These are phyloP conservation scores for Erebia palarica DNA, from an alignment of 2,888 invertebrate genomes.

Conservation along the genomic window DNA sequence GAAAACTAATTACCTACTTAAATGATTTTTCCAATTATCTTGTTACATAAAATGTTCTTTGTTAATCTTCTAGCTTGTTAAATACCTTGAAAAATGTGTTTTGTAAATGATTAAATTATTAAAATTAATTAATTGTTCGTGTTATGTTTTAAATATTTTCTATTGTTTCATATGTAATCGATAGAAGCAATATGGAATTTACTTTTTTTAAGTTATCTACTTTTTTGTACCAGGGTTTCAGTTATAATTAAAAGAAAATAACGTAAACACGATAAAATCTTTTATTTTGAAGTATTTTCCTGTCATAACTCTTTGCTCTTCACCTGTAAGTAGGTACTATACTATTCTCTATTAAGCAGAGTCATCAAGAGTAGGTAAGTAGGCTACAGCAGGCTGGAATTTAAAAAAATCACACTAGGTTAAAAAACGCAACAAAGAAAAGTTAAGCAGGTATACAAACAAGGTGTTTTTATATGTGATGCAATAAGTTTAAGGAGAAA, in stretches of 20 bases:
- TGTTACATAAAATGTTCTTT: not conserved
- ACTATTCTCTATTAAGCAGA: too few species aligned
- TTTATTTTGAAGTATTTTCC: not conserved
- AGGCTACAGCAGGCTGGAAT: too few species aligned
- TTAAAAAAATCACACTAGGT: too few species aligned
- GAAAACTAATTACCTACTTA: too few species aligned
- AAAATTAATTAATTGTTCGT: not conserved
- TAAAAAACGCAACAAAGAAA: too few species aligned
- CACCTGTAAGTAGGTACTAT: too few species aligned
- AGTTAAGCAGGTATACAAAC: too few species aligned
- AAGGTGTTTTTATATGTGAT: too few species aligned
- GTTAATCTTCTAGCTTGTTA: not conserved
- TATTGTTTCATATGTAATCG: conserved; percentile 40
- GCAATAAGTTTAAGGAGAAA: too few species aligned
- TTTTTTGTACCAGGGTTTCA: conserved; percentile 53
- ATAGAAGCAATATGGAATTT: conserved; percentile 19
- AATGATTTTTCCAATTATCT: too few species aligned
- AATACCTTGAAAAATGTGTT: not conserved
- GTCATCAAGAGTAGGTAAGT: too few species aligned
- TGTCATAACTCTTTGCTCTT: not conserved
- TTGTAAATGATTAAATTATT: not conserved
- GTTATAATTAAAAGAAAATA: conserved; percentile 47
- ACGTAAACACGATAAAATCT: conserved; percentile 18
- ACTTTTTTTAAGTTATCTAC: conserved; percentile 50
- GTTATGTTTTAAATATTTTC: conserved; percentile 42